phyloP scores from a whole-genome alignment of 2,113 vertebrate species.

The Callionymus lyra region DNA sequence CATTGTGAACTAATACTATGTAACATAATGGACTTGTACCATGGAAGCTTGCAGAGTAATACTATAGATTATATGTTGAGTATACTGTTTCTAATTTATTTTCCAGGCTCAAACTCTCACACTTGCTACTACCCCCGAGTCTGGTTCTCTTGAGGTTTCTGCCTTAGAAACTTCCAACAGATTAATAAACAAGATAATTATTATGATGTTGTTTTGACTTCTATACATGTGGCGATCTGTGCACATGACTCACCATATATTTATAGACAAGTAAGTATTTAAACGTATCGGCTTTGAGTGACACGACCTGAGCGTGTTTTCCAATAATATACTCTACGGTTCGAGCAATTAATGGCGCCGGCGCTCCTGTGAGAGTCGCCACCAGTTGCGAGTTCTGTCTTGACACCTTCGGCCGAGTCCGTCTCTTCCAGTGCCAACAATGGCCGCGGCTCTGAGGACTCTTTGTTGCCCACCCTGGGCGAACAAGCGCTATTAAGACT shows the following conservation, averaged over 20 bases:
- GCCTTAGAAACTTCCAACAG: too few species aligned
- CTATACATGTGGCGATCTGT: not conserved
- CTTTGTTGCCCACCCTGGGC: slow-evolving; percentile 57
- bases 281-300: slow-evolving; percentile 7
- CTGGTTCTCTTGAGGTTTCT: too few species aligned
- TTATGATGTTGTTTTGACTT: not conserved
- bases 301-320: slow-evolving; percentile 14
- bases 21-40: too few species aligned
- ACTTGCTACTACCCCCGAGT: too few species aligned
- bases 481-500: slow-evolving; percentile 53
- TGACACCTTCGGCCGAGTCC: slow-evolving; percentile 48
- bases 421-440: slow-evolving; percentile 57
- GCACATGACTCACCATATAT: not conserved
- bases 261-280: too few species aligned
- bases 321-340: slow-evolving; percentile 8
- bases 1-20: too few species aligned
- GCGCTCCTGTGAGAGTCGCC: slow-evolving; percentile 37
- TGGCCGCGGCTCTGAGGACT: slow-evolving; percentile 29
- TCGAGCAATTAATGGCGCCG: slow-evolving; percentile 52
- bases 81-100: too few species aligned
- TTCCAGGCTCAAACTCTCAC: too few species aligned
- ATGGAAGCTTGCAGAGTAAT: too few species aligned
- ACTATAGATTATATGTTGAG: too few species aligned
- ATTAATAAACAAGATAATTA: too few species aligned
- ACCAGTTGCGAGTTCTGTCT: slow-evolving; percentile 55